These are phyloP conservation scores for Heliconius ismenius DNA, from an alignment of 2,888 invertebrate species.

Conservation along the genomic window DNA sequence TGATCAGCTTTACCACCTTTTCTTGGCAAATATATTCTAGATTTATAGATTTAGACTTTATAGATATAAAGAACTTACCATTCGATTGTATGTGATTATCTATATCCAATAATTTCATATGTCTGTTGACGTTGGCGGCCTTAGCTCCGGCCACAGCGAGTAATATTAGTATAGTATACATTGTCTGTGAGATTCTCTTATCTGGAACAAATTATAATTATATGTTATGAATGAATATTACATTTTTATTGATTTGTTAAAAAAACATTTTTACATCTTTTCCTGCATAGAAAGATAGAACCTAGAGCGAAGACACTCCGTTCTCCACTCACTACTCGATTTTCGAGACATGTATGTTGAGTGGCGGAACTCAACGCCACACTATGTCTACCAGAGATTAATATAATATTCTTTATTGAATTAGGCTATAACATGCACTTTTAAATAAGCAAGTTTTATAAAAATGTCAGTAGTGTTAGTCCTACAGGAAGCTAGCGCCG, in stretches of 20 bases:
- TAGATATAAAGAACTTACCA: too few species aligned
- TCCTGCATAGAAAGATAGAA: background rate
- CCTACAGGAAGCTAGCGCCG: too few species aligned
- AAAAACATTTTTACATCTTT: too few species aligned
- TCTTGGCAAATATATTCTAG: too few species aligned
- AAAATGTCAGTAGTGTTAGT: too few species aligned
- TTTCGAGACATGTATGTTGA: background rate
- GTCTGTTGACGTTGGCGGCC: constrained; percentile 60
- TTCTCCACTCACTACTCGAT: background rate
- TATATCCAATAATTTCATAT: constrained; percentile 60
- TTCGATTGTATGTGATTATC: constrained; percentile 61
- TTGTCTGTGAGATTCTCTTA: constrained; percentile 61
- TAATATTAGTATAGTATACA: constrained; percentile 54
- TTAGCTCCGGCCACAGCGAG: constrained; percentile 56
- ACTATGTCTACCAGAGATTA: background rate
- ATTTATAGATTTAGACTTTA: too few species aligned
- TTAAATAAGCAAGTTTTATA: too few species aligned
- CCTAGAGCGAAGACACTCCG: background rate
- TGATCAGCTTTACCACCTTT: too few species aligned
- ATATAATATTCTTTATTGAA: too few species aligned
- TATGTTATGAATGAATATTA: too few species aligned
- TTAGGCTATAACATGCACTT: too few species aligned
- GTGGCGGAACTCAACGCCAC: background rate
- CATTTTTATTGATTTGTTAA: too few species aligned
- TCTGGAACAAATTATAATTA: constrained; percentile 53